A percentile compares a stretch with the other conserved stretches of the same genome.
Conservation (phyloP, 2,113 vertebrate genomes). For the Callopanchax toddi region DNA sequence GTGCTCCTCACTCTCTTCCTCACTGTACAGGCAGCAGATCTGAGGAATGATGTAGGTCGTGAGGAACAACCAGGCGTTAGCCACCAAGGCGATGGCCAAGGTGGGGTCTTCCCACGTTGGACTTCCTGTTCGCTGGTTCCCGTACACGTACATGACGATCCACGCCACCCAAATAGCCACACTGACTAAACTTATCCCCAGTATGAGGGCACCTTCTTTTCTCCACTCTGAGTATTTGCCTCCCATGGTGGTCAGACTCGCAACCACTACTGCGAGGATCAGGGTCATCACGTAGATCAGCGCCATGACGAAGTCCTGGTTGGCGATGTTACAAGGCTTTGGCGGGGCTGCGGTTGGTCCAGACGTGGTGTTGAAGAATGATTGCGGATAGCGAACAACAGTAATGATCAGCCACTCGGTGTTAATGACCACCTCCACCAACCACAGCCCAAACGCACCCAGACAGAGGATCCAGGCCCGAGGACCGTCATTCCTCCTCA, state of each 20-base stretch:
- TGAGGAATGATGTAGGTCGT: conserved; percentile 87
- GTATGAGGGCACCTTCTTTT: conserved; percentile 79
- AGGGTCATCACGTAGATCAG: conserved; percentile 93
- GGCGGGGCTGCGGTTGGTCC: fast-evolving
- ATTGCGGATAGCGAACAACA: conserved; percentile 65
- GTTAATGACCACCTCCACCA: conserved; percentile 94
- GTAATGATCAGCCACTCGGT: conserved; percentile 95
- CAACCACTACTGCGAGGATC: conserved; percentile 75
- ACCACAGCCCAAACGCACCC: conserved; percentile 80
- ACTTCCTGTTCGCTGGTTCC: conserved; percentile 71
- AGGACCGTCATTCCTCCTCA: conserved; percentile 73
- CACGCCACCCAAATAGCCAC: conserved; percentile 90
- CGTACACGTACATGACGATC: conserved; percentile 91
- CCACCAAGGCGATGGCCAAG: conserved; percentile 88
- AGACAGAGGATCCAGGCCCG: conserved; percentile 81
- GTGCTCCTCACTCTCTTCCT: conserved; percentile 58
- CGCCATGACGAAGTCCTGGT: conserved; percentile 91
- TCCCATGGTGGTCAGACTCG: conserved; percentile 75
- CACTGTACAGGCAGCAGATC: conserved; percentile 80
- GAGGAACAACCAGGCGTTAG: conserved; percentile 88
- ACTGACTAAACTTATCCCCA: conserved; percentile 81
- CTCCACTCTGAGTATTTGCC: conserved; percentile 85
- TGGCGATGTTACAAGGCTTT: conserved; percentile 82
- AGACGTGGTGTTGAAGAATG: conserved; percentile 12
- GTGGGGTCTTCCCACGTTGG: conserved; percentile 90